These are phyloP conservation scores for Pachyseris speciosa DNA, from an alignment of 64 coral and sea anemone genomes.

Conservation along the genomic window DNA sequence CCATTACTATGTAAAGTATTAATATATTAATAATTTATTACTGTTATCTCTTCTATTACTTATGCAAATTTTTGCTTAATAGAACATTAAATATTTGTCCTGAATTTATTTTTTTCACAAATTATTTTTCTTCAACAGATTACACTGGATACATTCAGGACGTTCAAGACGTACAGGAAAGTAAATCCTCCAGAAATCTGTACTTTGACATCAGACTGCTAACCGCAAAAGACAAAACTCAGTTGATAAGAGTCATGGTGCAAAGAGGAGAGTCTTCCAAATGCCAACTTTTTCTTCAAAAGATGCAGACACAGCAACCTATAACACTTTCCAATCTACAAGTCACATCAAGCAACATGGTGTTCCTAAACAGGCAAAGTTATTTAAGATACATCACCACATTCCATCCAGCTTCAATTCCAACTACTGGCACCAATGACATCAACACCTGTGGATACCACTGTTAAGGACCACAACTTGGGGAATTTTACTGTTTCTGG, in stretches of 20 bases:
- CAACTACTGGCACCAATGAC: no score
- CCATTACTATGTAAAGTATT: slow-evolving; percentile 46
- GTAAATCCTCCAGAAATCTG: slow-evolving; percentile 29
- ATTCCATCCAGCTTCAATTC: no score
- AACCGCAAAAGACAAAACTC: slow-evolving; percentile 50
- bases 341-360: slow-evolving; percentile 65
- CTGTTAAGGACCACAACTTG: no score
- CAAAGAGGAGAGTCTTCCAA: slow-evolving; percentile 47
- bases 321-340: slow-evolving; percentile 59
- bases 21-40: no score
- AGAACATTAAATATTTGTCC: no score
- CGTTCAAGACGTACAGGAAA: slow-evolving; percentile 43
- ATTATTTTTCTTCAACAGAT: slow-evolving; percentile 33
- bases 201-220: slow-evolving; percentile 29
- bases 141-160: slow-evolving; percentile 54
- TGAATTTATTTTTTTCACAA: no score
- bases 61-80: no score
- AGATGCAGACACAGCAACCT: slow-evolving; percentile 61
- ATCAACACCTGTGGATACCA: no score
- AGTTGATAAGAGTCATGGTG: slow-evolving; percentile 53
- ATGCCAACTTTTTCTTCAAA: slow-evolving; percentile 42
- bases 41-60: no score
- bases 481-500: no score
- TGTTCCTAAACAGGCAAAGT: slow-evolving; percentile 71
- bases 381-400: no score